These are phyloP conservation scores for Myathropa florea DNA, from an alignment of 2,888 invertebrate species.

Conservation along the genomic window DNA sequence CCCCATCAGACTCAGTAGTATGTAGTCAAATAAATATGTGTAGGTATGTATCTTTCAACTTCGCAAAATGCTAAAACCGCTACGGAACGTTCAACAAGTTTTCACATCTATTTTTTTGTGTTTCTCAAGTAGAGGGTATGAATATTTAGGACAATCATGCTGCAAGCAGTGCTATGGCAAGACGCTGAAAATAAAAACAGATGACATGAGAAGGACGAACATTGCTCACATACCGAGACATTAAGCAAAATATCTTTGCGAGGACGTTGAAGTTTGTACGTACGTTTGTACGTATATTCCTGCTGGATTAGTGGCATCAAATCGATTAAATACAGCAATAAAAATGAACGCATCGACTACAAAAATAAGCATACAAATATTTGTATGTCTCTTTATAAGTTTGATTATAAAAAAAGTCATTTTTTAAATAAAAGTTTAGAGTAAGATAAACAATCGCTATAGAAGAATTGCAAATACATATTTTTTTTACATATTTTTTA, in stretches of 20 bases:
- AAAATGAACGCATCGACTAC: slow-evolving; percentile 21
- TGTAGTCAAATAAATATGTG: slow-evolving; percentile 28
- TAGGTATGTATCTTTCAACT: slow-evolving; percentile 3
- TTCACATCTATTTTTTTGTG: slow-evolving; percentile 46
- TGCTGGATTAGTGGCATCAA: slow-evolving; percentile 43
- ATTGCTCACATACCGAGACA: slow-evolving; percentile 64
- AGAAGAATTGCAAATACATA: too few species aligned
- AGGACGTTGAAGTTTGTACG: slow-evolving; percentile 42
- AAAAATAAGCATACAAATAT: not conserved
- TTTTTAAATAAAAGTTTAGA: not conserved
- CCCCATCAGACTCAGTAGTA: slow-evolving; percentile 6
- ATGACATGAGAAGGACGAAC: slow-evolving; percentile 68
- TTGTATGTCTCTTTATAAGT: slow-evolving; percentile 37
- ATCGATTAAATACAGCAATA: slow-evolving; percentile 61
- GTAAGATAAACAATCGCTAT: not conserved
- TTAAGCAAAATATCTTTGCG: slow-evolving; percentile 61
- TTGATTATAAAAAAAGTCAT: slow-evolving; percentile 35
- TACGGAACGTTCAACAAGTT: slow-evolving; percentile 64
- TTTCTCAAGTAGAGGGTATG: slow-evolving; percentile 54
- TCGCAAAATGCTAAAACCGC: slow-evolving; percentile 38
- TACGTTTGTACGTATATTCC: slow-evolving; percentile 12
- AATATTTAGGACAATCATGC: slow-evolving; percentile 65
- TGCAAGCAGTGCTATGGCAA: slow-evolving; percentile 54
- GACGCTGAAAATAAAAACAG: slow-evolving; percentile 42
- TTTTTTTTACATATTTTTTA: too few species aligned